Evolutionary conservation across 1,140 invertebrate species (phyloP).

Genomic region (Acromyrmex heyeri): DNA sequence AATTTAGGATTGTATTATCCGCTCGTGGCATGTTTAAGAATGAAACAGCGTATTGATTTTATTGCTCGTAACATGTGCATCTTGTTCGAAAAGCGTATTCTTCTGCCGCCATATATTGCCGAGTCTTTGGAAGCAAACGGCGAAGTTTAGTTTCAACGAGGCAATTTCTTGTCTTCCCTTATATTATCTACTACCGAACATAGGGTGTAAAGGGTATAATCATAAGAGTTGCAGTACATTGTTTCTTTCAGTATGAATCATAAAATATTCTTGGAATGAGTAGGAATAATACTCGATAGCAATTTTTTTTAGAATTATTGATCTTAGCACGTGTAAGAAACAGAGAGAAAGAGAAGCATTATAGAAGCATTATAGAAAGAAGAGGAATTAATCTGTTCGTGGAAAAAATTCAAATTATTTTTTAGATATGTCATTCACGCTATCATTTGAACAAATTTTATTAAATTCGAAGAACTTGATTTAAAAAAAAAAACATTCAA

Average conservation of each 20-base stretch:
- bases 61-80: conserved; percentile 8
- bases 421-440: background rate
- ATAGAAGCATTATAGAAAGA: background rate
- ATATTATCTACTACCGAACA: conserved; percentile 41
- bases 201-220: conserved; percentile 57
- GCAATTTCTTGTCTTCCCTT: conserved; percentile 55
- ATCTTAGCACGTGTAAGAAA: background rate
- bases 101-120: conserved; percentile 1
- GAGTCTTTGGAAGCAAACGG: conserved; percentile 31
- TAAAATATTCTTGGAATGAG: conserved; percentile 43
- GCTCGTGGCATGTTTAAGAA: background rate
- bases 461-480: background rate
- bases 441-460: background rate
- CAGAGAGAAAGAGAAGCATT: background rate
- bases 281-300: background rate
- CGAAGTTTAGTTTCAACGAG: conserved; percentile 60
- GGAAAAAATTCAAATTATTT: background rate
- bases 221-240: conserved; percentile 41
- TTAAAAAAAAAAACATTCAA: background rate
- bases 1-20: conserved; percentile 1
- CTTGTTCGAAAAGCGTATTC: conserved; percentile 6
- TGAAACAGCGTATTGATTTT: conserved; percentile 41
- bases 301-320: conserved; percentile 22
- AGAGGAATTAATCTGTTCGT: background rate
- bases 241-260: conserved; percentile 24